These are phyloP conservation scores for Saccostrea echinata DNA, from an alignment of 1,140 invertebrate genomes.

Conservation along the genomic window DNA sequence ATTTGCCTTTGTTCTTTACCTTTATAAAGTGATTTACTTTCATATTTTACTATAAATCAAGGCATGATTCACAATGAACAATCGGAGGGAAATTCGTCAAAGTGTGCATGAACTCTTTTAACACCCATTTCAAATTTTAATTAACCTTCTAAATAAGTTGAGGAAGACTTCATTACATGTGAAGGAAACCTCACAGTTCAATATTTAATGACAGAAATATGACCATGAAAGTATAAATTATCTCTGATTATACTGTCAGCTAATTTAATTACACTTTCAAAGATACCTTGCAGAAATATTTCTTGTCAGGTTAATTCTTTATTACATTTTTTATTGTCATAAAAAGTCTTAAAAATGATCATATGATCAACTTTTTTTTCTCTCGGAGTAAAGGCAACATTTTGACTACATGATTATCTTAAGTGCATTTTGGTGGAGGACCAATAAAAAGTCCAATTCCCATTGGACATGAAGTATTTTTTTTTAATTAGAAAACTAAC, in stretches of 20 bases:
- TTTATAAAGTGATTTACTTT: slow-evolving; percentile 6
- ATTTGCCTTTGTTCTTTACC: background rate
- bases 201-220: slow-evolving; percentile 13
- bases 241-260: background rate
- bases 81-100: background rate
- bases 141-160: slow-evolving; percentile 30
- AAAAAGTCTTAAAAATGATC: background rate
- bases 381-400: background rate
- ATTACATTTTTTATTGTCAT: background rate
- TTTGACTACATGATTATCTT: background rate
- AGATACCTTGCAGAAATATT: background rate
- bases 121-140: slow-evolving; percentile 23
- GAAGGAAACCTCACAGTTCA: background rate
- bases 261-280: slow-evolving; percentile 19
- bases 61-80: slow-evolving; percentile 31
- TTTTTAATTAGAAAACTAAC: too few species aligned
- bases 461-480: too few species aligned
- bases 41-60: slow-evolving; percentile 20
- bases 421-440: background rate
- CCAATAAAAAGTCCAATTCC: too few species aligned
- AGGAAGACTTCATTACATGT: background rate
- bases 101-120: slow-evolving; percentile 17
- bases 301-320: background rate
- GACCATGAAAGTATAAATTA: background rate
- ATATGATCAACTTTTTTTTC: background rate